A percentile compares a stretch with the other conserved stretches of the same genome.
phyloP scores from a whole-genome alignment of 1,140 invertebrate species.

The Daktulosphaira vitifoliae region DNA sequence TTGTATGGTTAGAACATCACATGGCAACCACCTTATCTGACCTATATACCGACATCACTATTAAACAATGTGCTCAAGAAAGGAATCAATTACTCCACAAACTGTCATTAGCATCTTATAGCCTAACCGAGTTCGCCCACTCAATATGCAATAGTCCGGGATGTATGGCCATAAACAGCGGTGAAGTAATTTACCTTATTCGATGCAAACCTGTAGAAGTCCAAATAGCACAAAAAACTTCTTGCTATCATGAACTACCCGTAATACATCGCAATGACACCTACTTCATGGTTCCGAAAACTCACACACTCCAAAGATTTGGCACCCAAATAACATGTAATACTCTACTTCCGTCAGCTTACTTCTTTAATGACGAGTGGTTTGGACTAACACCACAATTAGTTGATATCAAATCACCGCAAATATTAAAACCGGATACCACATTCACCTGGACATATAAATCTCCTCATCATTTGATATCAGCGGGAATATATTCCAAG shows the following conservation, averaged over 20 bases:
- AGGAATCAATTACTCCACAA: no score
- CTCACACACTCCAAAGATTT: neutral
- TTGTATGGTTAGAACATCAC: no score
- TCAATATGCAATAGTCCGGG: no score
- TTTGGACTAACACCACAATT: neutral
- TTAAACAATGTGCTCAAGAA: no score
- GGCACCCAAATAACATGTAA: no score
- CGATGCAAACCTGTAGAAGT: neutral
- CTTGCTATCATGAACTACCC: neutral
- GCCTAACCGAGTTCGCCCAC: neutral
- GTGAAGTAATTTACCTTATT: neutral
- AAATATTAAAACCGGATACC: neutral
- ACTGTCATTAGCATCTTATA: neutral
- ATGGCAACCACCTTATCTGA: no score
- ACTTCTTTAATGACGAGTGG: neutral
- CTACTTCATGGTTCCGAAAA: neutral
- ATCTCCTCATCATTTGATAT: neutral
- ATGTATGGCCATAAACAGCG: neutral
- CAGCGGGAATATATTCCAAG: neutral
- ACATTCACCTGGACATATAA: neutral
- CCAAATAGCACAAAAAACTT: neutral
- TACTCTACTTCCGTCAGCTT: neutral
- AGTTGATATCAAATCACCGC: neutral
- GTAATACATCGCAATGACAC: neutral
- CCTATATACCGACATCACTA: no score